These are phyloP conservation scores for Neopelma chrysocephalum DNA, from an alignment of 2,797 vertebrate genomes.

Conservation along the genomic window DNA sequence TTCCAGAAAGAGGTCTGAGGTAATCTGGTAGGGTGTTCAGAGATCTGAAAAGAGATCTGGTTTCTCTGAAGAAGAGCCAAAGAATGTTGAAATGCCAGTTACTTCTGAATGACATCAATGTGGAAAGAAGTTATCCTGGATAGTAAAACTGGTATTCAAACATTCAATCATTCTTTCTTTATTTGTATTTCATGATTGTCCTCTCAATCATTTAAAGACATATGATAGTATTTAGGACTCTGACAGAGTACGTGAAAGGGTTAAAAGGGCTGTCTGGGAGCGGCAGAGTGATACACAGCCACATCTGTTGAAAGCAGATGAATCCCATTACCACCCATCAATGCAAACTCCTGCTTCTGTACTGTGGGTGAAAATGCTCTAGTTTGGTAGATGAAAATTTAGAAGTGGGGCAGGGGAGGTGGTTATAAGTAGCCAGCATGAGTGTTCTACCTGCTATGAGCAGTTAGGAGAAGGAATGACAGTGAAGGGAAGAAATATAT, in stretches of 20 bases:
- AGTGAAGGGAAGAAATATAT: slow-evolving; percentile 4
- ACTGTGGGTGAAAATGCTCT: background rate
- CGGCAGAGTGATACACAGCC: background rate
- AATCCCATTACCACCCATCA: background rate
- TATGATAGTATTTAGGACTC: background rate
- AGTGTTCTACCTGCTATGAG: background rate
- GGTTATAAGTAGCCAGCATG: background rate
- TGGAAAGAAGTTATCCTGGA: background rate
- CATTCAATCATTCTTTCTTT: background rate
- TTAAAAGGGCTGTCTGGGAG: background rate
- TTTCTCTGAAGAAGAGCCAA: background rate
- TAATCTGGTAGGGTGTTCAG: background rate
- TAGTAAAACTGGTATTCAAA: background rate
- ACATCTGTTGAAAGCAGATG: background rate
- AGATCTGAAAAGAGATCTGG: background rate
- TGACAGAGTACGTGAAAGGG: background rate
- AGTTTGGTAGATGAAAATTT: background rate
- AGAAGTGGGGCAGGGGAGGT: background rate
- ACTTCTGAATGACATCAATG: background rate
- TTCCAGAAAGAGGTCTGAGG: background rate
- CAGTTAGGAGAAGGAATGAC: slow-evolving; percentile 17
- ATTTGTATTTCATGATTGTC: background rate
- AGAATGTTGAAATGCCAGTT: background rate
- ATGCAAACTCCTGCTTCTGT: background rate
- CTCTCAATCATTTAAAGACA: background rate